Evolutionary conservation across 1,140 invertebrate species (phyloP).

Genomic region (Lucilia sericata): DNA sequence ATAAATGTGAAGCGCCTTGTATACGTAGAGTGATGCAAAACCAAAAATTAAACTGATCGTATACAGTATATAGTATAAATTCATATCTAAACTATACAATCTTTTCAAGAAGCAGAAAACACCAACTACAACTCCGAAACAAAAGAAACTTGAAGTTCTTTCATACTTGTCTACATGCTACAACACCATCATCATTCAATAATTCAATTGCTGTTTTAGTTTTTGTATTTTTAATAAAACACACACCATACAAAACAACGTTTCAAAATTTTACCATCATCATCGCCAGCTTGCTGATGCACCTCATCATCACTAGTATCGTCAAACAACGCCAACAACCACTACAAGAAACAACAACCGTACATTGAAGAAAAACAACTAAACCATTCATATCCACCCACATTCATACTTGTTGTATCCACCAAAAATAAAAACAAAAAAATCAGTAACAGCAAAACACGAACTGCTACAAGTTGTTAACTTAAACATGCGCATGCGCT

Average conservation of each 20-base stretch:
- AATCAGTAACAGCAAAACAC: slow-evolving; percentile 46
- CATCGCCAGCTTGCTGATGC: not conserved
- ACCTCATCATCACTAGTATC: not conserved
- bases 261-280: not conserved
- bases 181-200: slow-evolving; percentile 41
- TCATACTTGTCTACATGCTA: not conserved
- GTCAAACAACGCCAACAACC: not conserved
- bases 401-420: slow-evolving; percentile 36
- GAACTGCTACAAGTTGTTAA: slow-evolving; percentile 58
- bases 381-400: slow-evolving; percentile 37
- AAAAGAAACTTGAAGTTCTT: not conserved
- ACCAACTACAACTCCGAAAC: not conserved
- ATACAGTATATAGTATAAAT: not conserved
- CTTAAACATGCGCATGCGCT: slow-evolving; percentile 53
- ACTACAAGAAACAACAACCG: slow-evolving; percentile 2
- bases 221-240: not conserved
- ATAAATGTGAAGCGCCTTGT: slow-evolving; percentile 40
- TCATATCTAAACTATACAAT: slow-evolving; percentile 36
- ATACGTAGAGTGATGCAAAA: not conserved
- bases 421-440: slow-evolving; percentile 29
- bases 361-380: not conserved
- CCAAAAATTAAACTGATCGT: slow-evolving; percentile 11
- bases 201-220: slow-evolving; percentile 32
- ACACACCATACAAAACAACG: slow-evolving; percentile 15
- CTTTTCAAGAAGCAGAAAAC: slow-evolving; percentile 18